Percentiles rank a stretch among this genome's conserved stretches.
Evolutionary conservation across 2,888 invertebrate species (phyloP).

Genomic region (Halocaridina rubra): DNA sequence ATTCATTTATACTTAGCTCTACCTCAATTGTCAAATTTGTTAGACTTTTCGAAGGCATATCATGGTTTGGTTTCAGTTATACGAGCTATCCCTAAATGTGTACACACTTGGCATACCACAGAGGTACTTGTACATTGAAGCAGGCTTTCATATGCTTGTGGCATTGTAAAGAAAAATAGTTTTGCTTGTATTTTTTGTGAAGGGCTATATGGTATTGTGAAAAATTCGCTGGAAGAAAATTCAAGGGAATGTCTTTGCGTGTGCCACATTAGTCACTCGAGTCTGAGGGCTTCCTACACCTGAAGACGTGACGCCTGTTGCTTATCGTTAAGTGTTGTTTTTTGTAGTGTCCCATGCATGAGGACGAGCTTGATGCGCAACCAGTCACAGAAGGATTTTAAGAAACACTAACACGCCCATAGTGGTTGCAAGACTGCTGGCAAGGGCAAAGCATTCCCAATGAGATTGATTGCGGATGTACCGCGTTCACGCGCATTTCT

Average conservation of each 20-base stretch:
- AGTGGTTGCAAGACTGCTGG: conserved; percentile 22
- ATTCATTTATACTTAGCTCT: conserved; percentile 54
- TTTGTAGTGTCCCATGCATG: conserved; percentile 61
- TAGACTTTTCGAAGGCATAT: conserved; percentile 19
- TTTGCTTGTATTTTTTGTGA: too few species aligned
- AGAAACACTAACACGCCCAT: conserved; percentile 58
- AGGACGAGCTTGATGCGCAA: conserved; percentile 55
- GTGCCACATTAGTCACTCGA: conserved; percentile 45
- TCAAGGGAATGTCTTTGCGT: conserved; percentile 3
- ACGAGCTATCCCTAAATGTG: conserved; percentile 42
- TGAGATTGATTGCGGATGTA: too few species aligned
- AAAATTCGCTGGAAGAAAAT: too few species aligned
- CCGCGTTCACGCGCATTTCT: too few species aligned
- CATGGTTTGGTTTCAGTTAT: conserved; percentile 28
- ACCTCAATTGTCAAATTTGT: conserved; percentile 54
- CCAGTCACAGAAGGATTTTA: conserved; percentile 39
- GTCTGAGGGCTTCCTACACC: conserved; percentile 55
- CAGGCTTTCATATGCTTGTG: conserved; percentile 47
- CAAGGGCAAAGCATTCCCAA: neutral
- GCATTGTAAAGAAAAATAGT: conserved; percentile 27
- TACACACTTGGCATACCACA: conserved; percentile 27
- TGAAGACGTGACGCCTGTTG: conserved; percentile 55
- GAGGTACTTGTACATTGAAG: conserved; percentile 26
- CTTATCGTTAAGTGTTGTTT: conserved; percentile 58
- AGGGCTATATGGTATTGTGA: too few species aligned